Evolutionary conservation across 2,113 vertebrate species (phyloP).

Genomic region (Trichomycterus rosablanca): DNA sequence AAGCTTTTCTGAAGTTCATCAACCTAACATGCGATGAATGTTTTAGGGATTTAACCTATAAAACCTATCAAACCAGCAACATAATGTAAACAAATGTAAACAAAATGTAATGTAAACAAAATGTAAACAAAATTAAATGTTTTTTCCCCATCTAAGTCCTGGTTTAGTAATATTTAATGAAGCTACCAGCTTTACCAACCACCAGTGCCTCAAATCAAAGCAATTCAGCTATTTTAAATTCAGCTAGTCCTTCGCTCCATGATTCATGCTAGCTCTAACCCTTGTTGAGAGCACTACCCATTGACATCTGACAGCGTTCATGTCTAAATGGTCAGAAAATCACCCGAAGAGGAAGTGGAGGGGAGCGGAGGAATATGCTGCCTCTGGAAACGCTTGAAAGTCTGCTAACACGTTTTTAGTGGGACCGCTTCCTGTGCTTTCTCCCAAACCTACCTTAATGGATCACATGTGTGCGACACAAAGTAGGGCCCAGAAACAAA

Average conservation of each 20-base stretch:
- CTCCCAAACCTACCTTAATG: conserved; percentile 61
- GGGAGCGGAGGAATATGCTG: conserved; percentile 36
- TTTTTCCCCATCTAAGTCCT: no score
- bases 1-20: no score
- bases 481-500: conserved; percentile 37
- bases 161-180: no score
- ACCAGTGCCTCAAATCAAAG: neutral
- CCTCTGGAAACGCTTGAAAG: conserved; percentile 55
- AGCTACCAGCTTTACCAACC: no score
- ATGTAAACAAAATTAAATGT: no score
- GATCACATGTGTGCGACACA: conserved; percentile 62
- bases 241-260: neutral
- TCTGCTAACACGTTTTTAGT: conserved; percentile 55
- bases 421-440: conserved; percentile 58
- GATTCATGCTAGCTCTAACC: conserved; percentile 2
- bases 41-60: no score
- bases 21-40: no score
- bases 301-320: conserved; percentile 28
- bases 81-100: no score
- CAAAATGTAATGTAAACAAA: no score
- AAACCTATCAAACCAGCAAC: no score
- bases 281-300: conserved; percentile 4
- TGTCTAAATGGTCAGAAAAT: conserved; percentile 38
- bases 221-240: neutral
- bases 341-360: conserved; percentile 31